Evolutionary conservation across 2,797 vertebrate genomes (phyloP), one percentile per base, ranked within the genome.

Genomic region (Arnoldichthys spilopterus): DNA sequence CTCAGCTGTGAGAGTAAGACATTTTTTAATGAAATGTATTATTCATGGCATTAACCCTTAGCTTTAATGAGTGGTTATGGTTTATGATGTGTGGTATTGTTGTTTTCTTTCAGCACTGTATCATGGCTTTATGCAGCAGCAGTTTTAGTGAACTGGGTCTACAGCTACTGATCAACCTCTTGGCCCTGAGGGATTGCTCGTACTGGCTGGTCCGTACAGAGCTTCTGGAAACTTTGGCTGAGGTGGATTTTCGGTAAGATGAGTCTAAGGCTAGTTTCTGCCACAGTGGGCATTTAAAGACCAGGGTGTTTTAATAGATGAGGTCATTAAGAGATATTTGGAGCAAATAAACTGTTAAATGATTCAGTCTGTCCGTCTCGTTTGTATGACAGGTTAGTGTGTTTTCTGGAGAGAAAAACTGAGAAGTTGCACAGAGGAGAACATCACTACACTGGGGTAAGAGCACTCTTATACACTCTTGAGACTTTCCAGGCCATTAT

Each of bases 141-240:
- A 95, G 94, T 68, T 90, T 95, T 75, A 98, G 98, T 80, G 95
- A 96, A 37, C 89, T 97, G 1, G 98, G 98, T 20, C 88, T 99
- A n/a, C 96, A 96, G 74, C 84, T 99, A 83, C 78, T 98, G 66
- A 92, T 97, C 9, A 93, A 98, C 80, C 85, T 99, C 70, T 92
- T 99, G 49, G 88, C 93, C 0, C 89, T 99, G 82, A 95, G 93
- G 88, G 95, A 95, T 76, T 97, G 95, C 20, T 96, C 98, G 5
- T 99, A 99, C 22, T 99, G 98, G 98, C 93, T 99, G 0, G 97
- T 99, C 75, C 93, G 98, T 82, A 99, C 97, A 0, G 98, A 99
- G 87, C 95, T 99, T 43, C 85, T 99, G 83, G 98, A 99, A 85
- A 99, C 97, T 0, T 88, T 99, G 68, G 95, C 97, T 0, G 98